Evolutionary conservation across 2,797 vertebrate species (phyloP), one percentile per base, ranked within the genome.

Genomic region (Neosilurus hyrtlii): DNA sequence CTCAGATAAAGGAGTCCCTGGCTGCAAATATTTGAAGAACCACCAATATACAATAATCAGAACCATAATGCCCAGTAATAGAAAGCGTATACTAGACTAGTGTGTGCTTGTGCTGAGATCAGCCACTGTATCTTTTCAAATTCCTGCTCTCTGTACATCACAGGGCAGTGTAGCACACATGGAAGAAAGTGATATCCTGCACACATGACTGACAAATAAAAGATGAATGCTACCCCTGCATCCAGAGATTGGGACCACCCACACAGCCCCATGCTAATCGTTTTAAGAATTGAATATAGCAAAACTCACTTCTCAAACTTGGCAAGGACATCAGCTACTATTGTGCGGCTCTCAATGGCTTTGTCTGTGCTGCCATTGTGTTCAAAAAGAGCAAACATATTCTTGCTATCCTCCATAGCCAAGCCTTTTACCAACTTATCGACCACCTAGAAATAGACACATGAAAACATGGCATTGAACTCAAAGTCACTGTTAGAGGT

Each of bases 291-390:
- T 9, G 22, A 7, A 26, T 8, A 61, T 35, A 57, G 10, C 30
- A 9, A 1, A 4, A 89, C 95, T 93, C 89, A 99, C 98, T 94
- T 98, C 88, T 99, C 98, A 91, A 99, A 99, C 92, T 97, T 99
- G 71, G 98, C 96, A 83, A 99, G 92, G 79, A 98, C 91, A 22
- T 99, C 98, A 0, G 97, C 97, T 37, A 99, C 97, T 14, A 99
- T 94, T 0, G 94, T 93, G 67, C 96, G 95, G 91, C 95, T 97
- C 91, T 99, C 98, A 80, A 99, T 97, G 89, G 98, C 98, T 89
- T 98, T 97, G 86, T 98, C 96, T 0, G 93, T 91, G 7, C 84
- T 89, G 15, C 94, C 94, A 0, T 95, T 96, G 91, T 96, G 94
- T 87, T 97, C 96, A 85, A 97, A 97, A 87, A 97, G 89, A 77